A percentile compares a stretch with the other conserved stretches of the same genome.
These are phyloP conservation scores for Slavum lentiscoides DNA, from an alignment of 2,888 invertebrate species.

Conservation along the genomic window DNA sequence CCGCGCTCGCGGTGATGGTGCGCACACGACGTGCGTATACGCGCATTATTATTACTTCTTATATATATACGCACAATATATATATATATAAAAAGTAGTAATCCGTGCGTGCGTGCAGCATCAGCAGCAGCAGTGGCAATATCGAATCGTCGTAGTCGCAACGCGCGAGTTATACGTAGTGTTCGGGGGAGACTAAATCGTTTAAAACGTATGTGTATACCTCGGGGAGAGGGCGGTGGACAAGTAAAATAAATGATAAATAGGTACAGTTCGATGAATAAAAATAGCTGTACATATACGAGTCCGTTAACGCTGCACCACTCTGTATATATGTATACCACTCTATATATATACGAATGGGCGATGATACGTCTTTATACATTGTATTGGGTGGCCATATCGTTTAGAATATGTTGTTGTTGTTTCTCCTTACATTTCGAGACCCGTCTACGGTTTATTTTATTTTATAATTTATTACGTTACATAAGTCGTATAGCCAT, in stretches of 20 bases:
- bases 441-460: slow-evolving; percentile 17
- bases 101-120: background rate
- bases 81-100: background rate
- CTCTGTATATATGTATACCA: too few relatives aligned
- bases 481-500: background rate
- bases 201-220: background rate
- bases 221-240: too few relatives aligned
- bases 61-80: background rate
- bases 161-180: background rate
- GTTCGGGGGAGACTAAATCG: background rate
- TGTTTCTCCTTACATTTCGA: too few relatives aligned
- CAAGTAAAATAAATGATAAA: too few relatives aligned
- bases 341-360: too few relatives aligned
- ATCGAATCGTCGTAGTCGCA: slow-evolving; percentile 13
- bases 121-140: background rate
- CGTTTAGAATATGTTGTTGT: slow-evolving; percentile 5
- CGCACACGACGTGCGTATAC: background rate
- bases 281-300: too few relatives aligned
- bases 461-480: slow-evolving; percentile 24
- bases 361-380: background rate
- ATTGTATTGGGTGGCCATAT: slow-evolving; percentile 10
- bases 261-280: too few relatives aligned
- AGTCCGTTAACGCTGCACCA: too few relatives aligned
- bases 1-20: too few relatives aligned
- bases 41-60: background rate